Evolutionary conservation across 1,140 invertebrate species (phyloP), one percentile per base, ranked within the genome.

Genomic region (Drosophila subobscura): DNA sequence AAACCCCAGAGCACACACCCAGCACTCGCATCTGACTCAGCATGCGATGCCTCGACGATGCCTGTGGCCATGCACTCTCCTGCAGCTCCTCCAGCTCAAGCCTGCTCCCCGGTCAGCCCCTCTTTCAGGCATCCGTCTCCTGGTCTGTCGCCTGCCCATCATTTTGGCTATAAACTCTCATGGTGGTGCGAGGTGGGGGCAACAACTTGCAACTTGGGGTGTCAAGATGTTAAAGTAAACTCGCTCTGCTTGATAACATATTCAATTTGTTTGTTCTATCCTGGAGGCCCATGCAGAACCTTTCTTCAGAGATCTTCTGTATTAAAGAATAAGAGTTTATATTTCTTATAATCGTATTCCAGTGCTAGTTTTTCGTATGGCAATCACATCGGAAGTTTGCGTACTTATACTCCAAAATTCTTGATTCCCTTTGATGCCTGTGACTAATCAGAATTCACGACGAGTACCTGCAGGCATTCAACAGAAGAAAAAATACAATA

Each of bases 361-460:
- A 12, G 0, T 37, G 33, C 29, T 33, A 33, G 29, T 33, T 33
- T 33, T 33, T 10, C 7, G 29, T 8, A 33, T 33, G 29, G 29
- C 33, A 37, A 37, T 37, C 33, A 37, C 33, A 37, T 12, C 33
- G 33, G 4, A 37, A 37, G 10, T 37, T 37, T 44, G 1, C 8
- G 10, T 50, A 23, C 25, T 16, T 42, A 5, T 29, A 10, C 20
- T 5, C 10, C 23, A 7, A 47, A 68, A 44, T 23, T 16, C 16
- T 65, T 29, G 12, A 20, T 42, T 8, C 44, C 44, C 25, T 42
- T 68, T 49, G 44, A 46, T 37, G 44, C 4, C 66, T 37, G 45
- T 74, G 58, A 59, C 63, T 60, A 52, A 71, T 76, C 50, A 76
- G 74, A 79, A 79, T 79, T 71, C 65, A 61, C 57, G 67, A 27